Base-by-base conservation (phyloP, 2,888 invertebrate genomes). In the Philonicus albiceps region DNA sequence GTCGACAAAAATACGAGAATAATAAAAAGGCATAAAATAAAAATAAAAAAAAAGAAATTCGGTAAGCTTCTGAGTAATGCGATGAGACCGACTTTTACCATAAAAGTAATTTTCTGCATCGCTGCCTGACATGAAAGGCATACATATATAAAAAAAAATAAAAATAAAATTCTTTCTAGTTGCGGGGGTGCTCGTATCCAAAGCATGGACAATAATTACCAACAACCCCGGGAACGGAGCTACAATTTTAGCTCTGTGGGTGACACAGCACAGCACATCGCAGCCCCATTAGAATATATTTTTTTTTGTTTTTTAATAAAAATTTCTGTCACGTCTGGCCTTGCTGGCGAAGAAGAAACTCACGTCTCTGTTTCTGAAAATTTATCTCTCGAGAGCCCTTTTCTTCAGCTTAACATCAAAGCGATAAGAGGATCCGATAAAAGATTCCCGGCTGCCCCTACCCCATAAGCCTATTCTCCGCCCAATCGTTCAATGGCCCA, bases 281-380 rank as follows among this genome's bases (percentile, higher is more conserved):
- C 0, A 27, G 43, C 4, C 37, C 40, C 43, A 34, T 76, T 76
- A 74, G 74, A 19, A 34, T 27, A 43, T n/a, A n/a, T n/a, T n/a
- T n/a, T n/a, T n/a, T n/a, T n/a, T n/a, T n/a, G n/a, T 22, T 81
- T 43, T 80, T 30, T 53, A 80, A 83, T 83, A 64, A 83, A 72
- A 83, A 83, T 83, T 55, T 83, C 13, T 27, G 83, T 83, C 83
- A 83, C 72, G 83, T 72, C 22, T 83, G n/a, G 49, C 22, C 64
- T 83, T 22, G 49, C 34, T 55, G 16, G 55, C 37, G 37, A 37
- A n/a, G 37, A 37, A 55, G 31, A 22, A 83, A 43, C 83, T 72
- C 83, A 64, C 83, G 72, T 64, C 83, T 83, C 83, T 83, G 83
- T 83, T 83, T 13, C 64, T 72, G 83, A 83, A 83, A 37, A 83